Percentiles rank a stretch among this genome's conserved stretches.
phyloP scores from a whole-genome alignment of 2,797 vertebrate species.

The Anguilla marmorata region DNA sequence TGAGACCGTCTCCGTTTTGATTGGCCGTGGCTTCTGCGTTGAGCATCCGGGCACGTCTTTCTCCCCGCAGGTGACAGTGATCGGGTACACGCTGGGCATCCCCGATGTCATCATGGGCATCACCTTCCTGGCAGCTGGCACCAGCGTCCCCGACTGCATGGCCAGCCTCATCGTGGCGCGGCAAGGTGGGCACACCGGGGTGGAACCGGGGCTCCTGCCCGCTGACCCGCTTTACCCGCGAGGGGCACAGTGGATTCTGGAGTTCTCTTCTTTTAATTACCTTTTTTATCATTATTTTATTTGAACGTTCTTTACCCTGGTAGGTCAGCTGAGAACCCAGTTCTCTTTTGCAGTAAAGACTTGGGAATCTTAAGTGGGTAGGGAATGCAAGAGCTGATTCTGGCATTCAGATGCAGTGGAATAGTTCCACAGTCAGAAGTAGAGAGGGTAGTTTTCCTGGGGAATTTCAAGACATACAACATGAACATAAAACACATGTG shows the following conservation, averaged over 20 bases:
- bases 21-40: neutral
- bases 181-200: conserved; percentile 76
- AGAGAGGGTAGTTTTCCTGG: neutral
- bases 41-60: neutral
- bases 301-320: too few species aligned
- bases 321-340: too few species aligned
- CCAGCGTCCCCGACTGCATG: conserved; percentile 97
- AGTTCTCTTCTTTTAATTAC: neutral
- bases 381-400: neutral
- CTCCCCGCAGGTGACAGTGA: conserved; percentile 84
- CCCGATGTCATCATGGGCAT: conserved; percentile 98
- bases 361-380: too few species aligned
- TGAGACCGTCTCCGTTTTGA: neutral
- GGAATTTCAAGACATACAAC: too few species aligned
- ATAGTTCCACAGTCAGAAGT: neutral
- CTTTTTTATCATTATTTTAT: neutral
- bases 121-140: conserved; percentile 94
- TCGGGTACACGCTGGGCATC: conserved; percentile 92
- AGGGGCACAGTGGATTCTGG: neutral
- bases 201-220: neutral
- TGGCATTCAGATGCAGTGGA: neutral
- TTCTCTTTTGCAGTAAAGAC: too few species aligned
- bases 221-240: neutral
- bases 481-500: neutral
- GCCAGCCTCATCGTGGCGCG: conserved; percentile 94